A percentile compares a stretch with the other conserved stretches of the same genome.
Evolutionary conservation across 2,113 vertebrate genomes (phyloP).

Genomic region (Cochlearius cochlearius): DNA sequence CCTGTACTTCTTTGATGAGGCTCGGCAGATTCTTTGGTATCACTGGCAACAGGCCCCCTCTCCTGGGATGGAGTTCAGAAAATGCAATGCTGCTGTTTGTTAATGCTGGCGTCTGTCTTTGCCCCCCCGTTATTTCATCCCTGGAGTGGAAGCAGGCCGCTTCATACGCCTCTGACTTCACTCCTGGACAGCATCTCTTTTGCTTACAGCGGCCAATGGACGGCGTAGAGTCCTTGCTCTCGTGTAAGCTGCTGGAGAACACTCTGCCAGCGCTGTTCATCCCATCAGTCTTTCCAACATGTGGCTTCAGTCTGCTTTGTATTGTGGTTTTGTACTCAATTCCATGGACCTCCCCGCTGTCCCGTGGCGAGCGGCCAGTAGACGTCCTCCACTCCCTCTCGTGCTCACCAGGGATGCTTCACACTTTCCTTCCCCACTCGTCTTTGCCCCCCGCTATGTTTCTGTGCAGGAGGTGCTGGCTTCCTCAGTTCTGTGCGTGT

Average conservation of each 20-base stretch:
- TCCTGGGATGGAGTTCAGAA: background rate
- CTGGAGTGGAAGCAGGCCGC: background rate
- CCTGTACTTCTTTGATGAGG: background rate
- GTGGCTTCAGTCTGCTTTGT: background rate
- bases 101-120: background rate
- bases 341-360: background rate
- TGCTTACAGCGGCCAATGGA: background rate
- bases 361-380: background rate
- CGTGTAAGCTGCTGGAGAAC: background rate
- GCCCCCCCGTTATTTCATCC: background rate
- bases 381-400: background rate
- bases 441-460: background rate
- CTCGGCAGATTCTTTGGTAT: background rate
- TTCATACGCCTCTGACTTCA: background rate
- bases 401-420: background rate
- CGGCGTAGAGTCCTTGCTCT: background rate
- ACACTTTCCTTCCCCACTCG: background rate
- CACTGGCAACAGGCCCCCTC: background rate
- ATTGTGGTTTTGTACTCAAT: background rate
- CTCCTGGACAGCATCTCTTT: background rate
- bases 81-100: background rate
- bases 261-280: background rate
- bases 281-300: background rate
- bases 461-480: background rate
- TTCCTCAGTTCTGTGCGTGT: rapidly evolving